Base-by-base conservation (phyloP, 2,797 vertebrate genomes). In the Leptatherina wallacei region DNA sequence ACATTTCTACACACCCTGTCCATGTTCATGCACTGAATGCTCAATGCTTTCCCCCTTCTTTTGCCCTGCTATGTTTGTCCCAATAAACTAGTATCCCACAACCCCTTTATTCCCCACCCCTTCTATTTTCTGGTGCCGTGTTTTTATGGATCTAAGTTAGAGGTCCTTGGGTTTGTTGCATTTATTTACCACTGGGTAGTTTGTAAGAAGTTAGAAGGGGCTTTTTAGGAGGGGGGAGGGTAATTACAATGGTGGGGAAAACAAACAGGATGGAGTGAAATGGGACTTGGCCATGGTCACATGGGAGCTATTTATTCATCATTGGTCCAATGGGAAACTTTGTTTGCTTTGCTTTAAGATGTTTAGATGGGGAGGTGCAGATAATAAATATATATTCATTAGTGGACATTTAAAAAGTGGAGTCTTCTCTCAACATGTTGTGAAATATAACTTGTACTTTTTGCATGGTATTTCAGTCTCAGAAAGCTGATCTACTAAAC, bases 211-310 rank as follows among this genome's bases (percentile, higher is more conserved):
- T 66, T 60, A 44, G 55, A 57, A 32, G 65, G 73, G 72, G 58
- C 38, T 78, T 84, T 87, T 82, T 75, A 36, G 33, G 58, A 36
- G 33, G 58, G 58, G 74, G 61, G 14, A 69, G 85, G 86, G 78
- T 93, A 91, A 94, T 94, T 94, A 93, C 90, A 91, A 92, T 90
- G 88, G 79, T 91, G 88, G 85, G 86, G 88, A 92, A 93, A 93
- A 89, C 91, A 93, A 94, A 93, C 88, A 89, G 90, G 90, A 91
- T 88, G 64, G 84, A 82, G 82, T 66, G 74, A 92, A 89, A 85
- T 75, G 82, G 85, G 87, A 90, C 86, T 86, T 70, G 80, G 83
- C 77, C 13, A 8, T 73, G 79, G 91, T 93, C 91, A 92, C 93
- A 90, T 93, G 91, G 91, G 89, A 88, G 71, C 80, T 80, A 89